These are phyloP conservation scores for Bhutanitis thaidina DNA, from an alignment of 2,888 invertebrate species.

Conservation along the genomic window DNA sequence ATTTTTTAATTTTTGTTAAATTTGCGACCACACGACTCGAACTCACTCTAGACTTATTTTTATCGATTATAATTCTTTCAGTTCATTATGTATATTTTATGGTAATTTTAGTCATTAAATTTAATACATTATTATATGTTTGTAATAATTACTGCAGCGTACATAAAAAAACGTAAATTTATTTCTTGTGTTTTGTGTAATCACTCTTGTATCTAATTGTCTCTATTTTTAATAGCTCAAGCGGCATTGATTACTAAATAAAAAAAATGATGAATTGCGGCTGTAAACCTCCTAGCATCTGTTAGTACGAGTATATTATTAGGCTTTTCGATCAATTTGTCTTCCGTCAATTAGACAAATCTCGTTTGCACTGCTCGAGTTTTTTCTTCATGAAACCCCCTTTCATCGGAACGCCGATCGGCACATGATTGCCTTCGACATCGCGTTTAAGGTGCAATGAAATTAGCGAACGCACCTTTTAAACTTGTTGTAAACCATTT, in stretches of 20 bases:
- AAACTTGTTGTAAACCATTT: constrained; percentile 16
- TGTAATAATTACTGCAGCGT: no score
- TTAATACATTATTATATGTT: no score
- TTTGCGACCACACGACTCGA: no score
- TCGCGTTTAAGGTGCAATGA: constrained; percentile 40
- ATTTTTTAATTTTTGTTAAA: no score
- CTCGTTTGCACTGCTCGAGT: constrained; percentile 25
- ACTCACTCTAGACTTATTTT: no score
- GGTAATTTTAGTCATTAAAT: no score
- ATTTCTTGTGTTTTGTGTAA: no score
- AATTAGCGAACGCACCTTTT: constrained; percentile 36
- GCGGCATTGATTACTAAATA: neutral
- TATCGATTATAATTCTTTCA: no score
- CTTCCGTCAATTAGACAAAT: constrained; percentile 41
- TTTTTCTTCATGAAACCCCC: constrained; percentile 34
- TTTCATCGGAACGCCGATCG: constrained; percentile 39
- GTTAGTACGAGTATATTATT: no score
- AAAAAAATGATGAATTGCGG: constrained; percentile 11
- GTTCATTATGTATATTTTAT: no score
- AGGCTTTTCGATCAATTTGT: constrained; percentile 51
- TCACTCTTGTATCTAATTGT: neutral
- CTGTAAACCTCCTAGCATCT: neutral
- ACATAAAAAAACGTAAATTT: no score
- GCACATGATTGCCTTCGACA: constrained; percentile 33
- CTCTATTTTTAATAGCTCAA: constrained; percentile 1